Conservation (phyloP, 2,888 invertebrate genomes). For the Leptothorax acervorum region DNA sequence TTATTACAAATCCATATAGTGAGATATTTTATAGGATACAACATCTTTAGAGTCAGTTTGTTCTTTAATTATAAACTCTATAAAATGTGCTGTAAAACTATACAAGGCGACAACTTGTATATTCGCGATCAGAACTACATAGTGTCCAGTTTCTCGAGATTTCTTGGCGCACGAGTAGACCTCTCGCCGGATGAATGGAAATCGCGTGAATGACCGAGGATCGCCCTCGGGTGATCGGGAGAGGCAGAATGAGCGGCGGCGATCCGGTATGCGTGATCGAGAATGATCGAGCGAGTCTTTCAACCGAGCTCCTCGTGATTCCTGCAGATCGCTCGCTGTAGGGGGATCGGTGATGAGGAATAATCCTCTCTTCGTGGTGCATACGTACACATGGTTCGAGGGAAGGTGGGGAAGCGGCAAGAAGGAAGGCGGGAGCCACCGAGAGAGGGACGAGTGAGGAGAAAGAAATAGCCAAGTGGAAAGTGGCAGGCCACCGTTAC, state of each 20-base stretch:
- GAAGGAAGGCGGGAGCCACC: not conserved
- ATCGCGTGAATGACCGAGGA: conserved; percentile 78
- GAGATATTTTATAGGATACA: not conserved
- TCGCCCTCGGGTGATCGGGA: conserved; percentile 62
- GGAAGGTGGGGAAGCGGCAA: not conserved
- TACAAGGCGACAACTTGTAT: not conserved
- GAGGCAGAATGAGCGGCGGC: conserved; percentile 65
- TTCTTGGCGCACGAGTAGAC: conserved; percentile 21
- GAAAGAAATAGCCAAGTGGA: conserved; percentile 69
- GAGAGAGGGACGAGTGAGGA: conserved; percentile 35
- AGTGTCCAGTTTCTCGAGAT: conserved; percentile 16
- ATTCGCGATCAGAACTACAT: conserved; percentile 13
- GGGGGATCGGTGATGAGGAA: conserved; percentile 63
- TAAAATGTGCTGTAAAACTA: not conserved
- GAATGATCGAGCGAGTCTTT: conserved; percentile 67
- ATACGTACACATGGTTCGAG: conserved; percentile 8
- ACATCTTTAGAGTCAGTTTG: no score
- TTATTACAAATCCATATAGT: not conserved
- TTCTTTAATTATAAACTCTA: no score
- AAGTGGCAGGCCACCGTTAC: conserved; percentile 78
- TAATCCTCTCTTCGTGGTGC: conserved; percentile 58
- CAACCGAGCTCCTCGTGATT: conserved; percentile 58
- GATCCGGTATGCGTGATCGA: conserved; percentile 69
- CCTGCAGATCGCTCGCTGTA: conserved; percentile 48
- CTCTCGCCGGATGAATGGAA: conserved; percentile 71